Percentiles rank a stretch among this genome's conserved stretches.
Conservation (phyloP, 2,797 vertebrate species). For the Eurystomus glaucurus region DNA sequence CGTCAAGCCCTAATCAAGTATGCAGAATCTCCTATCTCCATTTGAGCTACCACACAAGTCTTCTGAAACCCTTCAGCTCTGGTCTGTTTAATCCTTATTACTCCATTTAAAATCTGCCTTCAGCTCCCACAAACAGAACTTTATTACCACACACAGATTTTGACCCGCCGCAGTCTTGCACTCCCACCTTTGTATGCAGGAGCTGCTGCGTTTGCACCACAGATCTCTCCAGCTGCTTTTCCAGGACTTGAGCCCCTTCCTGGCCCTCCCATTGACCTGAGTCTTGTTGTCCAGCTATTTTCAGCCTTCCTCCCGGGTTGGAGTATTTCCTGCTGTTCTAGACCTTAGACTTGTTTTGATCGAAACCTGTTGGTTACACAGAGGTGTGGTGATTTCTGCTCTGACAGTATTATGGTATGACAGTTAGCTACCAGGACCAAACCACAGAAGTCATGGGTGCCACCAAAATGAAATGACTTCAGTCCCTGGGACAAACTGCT, state of each 20-base stretch:
- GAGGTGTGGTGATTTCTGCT: neutral
- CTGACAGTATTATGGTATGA: neutral
- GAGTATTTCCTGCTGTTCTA: neutral
- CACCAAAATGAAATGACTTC: accelerated
- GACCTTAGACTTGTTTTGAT: neutral
- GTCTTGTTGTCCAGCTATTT: neutral
- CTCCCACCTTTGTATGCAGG: neutral
- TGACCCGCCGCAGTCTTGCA: neutral
- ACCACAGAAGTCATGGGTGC: neutral
- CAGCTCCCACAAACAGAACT: neutral
- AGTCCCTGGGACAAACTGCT: neutral
- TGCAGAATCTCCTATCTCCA: neutral
- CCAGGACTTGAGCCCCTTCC: neutral
- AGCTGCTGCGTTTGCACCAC: neutral
- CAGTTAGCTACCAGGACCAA: neutral
- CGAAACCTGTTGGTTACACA: neutral
- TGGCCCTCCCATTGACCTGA: neutral
- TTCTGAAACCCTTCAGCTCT: neutral
- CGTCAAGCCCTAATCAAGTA: neutral
- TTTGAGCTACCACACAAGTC: neutral
- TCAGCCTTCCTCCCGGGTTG: neutral
- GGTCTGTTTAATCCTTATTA: neutral
- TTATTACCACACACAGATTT: neutral
- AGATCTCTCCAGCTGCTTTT: neutral
- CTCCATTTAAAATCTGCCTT: neutral